Conservation (phyloP, 2,113 vertebrate species). For the Ondatra zibethicus region DNA sequence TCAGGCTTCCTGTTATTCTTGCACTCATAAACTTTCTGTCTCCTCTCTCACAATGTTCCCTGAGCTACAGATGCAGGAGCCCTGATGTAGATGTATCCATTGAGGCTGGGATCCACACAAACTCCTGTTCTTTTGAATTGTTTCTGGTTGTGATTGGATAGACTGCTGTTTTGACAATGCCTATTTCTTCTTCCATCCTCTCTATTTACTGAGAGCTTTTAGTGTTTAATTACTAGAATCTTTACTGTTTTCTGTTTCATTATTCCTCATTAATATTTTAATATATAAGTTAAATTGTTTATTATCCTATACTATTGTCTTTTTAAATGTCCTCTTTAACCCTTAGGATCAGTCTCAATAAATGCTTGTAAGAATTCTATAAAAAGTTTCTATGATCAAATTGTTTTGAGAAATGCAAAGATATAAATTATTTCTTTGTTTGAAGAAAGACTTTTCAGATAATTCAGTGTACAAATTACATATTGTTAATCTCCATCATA, state of each 20-base stretch:
- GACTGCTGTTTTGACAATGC: not conserved
- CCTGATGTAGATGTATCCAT: not conserved
- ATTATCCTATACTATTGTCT: not conserved
- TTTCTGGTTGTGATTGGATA: not conserved
- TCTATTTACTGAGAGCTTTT: constrained; percentile 10
- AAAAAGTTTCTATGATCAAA: not conserved
- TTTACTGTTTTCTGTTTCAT: not conserved
- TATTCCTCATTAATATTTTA: not conserved
- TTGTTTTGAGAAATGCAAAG: constrained; percentile 50
- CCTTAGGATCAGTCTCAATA: not conserved
- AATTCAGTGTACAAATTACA: not conserved
- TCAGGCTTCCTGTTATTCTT: not conserved
- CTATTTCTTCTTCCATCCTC: not conserved
- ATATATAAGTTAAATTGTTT: constrained; percentile 31
- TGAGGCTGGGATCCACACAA: not conserved
- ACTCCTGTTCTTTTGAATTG: not conserved
- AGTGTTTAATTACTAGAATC: not conserved
- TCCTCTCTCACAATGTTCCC: not conserved
- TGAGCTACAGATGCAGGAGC: not conserved
- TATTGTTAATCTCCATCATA: constrained; percentile 7
- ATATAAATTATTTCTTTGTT: constrained; percentile 32
- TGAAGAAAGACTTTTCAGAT: not conserved
- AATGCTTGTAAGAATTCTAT: constrained; percentile 20
- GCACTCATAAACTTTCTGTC: not conserved
- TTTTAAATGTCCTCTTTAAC: not conserved